These are phyloP conservation scores for Napeogenes sylphis DNA, from an alignment of 2,888 invertebrate genomes.

Conservation along the genomic window DNA sequence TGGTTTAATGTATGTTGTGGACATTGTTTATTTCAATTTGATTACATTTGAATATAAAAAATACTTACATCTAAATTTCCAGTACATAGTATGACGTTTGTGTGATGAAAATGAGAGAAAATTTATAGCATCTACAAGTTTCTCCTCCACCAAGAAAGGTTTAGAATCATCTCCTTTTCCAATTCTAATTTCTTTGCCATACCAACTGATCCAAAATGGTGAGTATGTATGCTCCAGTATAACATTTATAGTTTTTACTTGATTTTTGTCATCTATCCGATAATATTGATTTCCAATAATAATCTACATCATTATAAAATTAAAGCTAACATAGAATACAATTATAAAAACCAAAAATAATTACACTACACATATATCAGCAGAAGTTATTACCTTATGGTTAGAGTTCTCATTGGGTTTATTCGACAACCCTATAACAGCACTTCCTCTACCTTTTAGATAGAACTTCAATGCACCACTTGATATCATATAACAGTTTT, in stretches of 20 bases:
- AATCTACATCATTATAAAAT: slow-evolving; percentile 12
- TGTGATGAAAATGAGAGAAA: slow-evolving; percentile 32
- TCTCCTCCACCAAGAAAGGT: slow-evolving; percentile 36
- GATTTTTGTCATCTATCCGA: slow-evolving; percentile 1
- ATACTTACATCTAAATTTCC: slow-evolving; percentile 51
- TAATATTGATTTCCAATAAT: slow-evolving; percentile 8
- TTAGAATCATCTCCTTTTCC: slow-evolving; percentile 54
- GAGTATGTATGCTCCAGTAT: slow-evolving; percentile 58
- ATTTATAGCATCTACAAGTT: slow-evolving; percentile 30
- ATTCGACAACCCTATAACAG: slow-evolving; percentile 45
- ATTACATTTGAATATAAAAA: slow-evolving; percentile 1
- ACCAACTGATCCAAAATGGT: slow-evolving; percentile 73
- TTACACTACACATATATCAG: background rate
- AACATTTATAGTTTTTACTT: slow-evolving; percentile 45
- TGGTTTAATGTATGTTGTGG: too few relatives aligned
- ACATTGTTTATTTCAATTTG: background rate
- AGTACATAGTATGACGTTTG: slow-evolving; percentile 29
- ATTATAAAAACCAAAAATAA: background rate
- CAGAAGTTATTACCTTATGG: slow-evolving; percentile 37
- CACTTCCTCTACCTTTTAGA: slow-evolving; percentile 44
- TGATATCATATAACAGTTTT: slow-evolving; percentile 47
- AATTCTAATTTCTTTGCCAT: slow-evolving; percentile 54
- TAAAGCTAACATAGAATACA: slow-evolving; percentile 23
- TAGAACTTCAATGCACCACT: slow-evolving; percentile 49
- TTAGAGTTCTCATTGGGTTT: slow-evolving; percentile 37